A percentile compares a stretch with the other conserved stretches of the same genome.
phyloP scores from a whole-genome alignment of 1,140 invertebrate genomes.

The roundworm (Caenorhabditis elegans) region WBcel235 BX284604.4:1460001-1460500 shows the following conservation, averaged over 20 bases:
- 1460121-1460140: not conserved
- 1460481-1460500: constrained; percentile 26
- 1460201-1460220: constrained; percentile 11
- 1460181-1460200: not conserved
- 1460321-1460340: not conserved
- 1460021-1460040: constrained; percentile 8
- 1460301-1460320: not conserved
- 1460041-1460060: constrained; percentile 16
- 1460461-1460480: constrained; percentile 20
- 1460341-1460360: constrained; percentile 24
- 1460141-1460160: constrained; percentile 14
- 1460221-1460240: not conserved
- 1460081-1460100: constrained; percentile 33
- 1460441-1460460: constrained; percentile 7
- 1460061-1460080: constrained; percentile 23
- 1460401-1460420: not conserved
- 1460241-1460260: not conserved
- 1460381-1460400: not conserved
- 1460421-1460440: not conserved
- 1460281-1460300: not conserved
- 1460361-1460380: constrained; percentile 35
- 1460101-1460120: constrained; percentile 7
- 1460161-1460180: not conserved
- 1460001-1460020: not conserved
- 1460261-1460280: not conserved